phyloP scores from a whole-genome alignment of 2,888 invertebrate genomes.

The Plebejus anna region DNA sequence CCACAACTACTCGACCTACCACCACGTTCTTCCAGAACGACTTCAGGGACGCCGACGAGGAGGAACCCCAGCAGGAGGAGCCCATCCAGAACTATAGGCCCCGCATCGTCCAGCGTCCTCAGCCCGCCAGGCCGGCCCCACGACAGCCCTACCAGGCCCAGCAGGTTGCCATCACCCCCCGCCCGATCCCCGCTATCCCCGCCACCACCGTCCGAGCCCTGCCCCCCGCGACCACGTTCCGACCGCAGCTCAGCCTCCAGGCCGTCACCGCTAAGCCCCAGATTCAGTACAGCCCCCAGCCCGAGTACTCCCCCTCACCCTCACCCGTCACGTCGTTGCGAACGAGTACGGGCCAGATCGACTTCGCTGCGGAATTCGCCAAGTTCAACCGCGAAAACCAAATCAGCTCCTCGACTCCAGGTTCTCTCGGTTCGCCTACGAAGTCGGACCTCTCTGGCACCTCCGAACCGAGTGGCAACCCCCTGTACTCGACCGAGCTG shows the following conservation, averaged over 20 bases:
- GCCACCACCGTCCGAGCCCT: constrained; percentile 72
- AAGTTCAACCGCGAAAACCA: constrained; percentile 85
- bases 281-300: constrained; percentile 68
- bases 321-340: constrained; percentile 54
- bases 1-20: constrained; percentile 76
- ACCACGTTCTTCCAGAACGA: constrained; percentile 87
- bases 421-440: constrained; percentile 55
- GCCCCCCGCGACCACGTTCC: constrained; percentile 83
- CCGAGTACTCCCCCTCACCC: constrained; percentile 64
- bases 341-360: constrained; percentile 70
- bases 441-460: constrained; percentile 58
- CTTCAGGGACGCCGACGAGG: constrained; percentile 83
- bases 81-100: constrained; percentile 70
- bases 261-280: constrained; percentile 76
- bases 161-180: constrained; percentile 80
- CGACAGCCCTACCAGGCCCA: constrained; percentile 72
- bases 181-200: constrained; percentile 76
- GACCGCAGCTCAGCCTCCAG: constrained; percentile 81
- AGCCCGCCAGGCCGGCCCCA: constrained; percentile 45
- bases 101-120: constrained; percentile 68
- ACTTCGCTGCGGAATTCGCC: constrained; percentile 88
- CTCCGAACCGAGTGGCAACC: constrained; percentile 75
- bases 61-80: constrained; percentile 79
- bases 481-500: constrained; percentile 88
- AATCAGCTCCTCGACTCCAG: constrained; percentile 64